A percentile compares a stretch with the other conserved stretches of the same genome.
Conservation (phyloP, 2,113 vertebrate species). For the Ceuthmochares aereus region DNA sequence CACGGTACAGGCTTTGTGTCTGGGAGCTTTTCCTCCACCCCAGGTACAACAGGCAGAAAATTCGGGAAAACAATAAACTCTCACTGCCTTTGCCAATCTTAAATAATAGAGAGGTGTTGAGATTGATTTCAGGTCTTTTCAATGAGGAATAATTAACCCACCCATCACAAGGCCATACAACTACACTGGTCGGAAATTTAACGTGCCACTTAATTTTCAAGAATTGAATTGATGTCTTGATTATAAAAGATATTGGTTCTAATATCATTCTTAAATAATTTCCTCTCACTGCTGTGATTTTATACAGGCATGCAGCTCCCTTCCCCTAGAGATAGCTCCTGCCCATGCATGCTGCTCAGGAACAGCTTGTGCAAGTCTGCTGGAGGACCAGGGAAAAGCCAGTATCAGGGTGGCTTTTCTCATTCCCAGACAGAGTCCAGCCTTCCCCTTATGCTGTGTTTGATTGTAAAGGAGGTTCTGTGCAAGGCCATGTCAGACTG, state of each 20-base stretch:
- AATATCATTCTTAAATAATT: neutral
- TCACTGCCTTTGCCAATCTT: neutral
- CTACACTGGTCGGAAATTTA: neutral
- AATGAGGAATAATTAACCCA: slow-evolving; percentile 15
- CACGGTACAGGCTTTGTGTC: accelerated
- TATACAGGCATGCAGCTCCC: neutral
- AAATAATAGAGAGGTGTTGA: neutral
- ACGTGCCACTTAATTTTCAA: neutral
- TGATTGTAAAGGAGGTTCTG: neutral
- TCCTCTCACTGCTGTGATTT: neutral
- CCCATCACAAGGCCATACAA: neutral
- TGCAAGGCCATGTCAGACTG: neutral
- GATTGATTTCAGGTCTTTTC: neutral
- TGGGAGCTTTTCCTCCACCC: neutral
- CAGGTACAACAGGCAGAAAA: neutral
- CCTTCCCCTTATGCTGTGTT: neutral
- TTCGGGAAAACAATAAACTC: neutral
- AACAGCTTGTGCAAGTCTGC: neutral
- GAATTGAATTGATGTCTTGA: slow-evolving; percentile 4
- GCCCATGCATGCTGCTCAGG: neutral
- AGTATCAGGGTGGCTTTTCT: neutral
- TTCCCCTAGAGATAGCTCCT: neutral
- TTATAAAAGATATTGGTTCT: neutral
- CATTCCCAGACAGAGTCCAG: neutral
- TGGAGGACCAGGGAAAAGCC: neutral